phyloP scores from a whole-genome alignment of 1,140 invertebrate species.

The Tetraneura akinire region DNA sequence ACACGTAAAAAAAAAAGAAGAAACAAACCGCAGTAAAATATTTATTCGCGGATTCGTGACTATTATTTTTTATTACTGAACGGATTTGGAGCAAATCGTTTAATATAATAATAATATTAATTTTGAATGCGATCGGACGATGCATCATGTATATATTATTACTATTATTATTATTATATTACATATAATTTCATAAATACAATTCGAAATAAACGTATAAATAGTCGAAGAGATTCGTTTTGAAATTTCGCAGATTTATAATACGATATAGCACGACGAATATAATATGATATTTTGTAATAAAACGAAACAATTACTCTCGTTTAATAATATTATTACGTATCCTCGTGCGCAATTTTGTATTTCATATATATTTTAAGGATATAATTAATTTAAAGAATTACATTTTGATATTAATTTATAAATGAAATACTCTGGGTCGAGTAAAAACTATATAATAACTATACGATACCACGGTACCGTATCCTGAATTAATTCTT shows the following conservation, averaged over 20 bases:
- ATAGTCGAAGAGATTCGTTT: neutral
- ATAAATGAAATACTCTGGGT: too few species aligned
- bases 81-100: neutral
- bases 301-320: neutral
- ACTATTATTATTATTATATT: too few species aligned
- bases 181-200: neutral
- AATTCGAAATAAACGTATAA: neutral
- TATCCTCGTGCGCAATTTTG: too few species aligned
- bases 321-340: neutral
- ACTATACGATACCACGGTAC: too few species aligned
- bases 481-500: too few species aligned
- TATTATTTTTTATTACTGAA: neutral
- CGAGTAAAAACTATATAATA: too few species aligned
- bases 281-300: too few species aligned
- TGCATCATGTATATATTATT: too few species aligned
- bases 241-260: neutral
- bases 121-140: neutral
- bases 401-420: too few species aligned
- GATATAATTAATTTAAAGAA: too few species aligned
- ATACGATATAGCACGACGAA: too few species aligned
- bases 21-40: constrained; percentile 16
- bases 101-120: neutral
- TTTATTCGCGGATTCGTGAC: neutral
- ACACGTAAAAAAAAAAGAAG: neutral
- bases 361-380: too few species aligned